Conservation (phyloP, 2,797 vertebrate genomes). For the Knipowitschia caucasica region DNA sequence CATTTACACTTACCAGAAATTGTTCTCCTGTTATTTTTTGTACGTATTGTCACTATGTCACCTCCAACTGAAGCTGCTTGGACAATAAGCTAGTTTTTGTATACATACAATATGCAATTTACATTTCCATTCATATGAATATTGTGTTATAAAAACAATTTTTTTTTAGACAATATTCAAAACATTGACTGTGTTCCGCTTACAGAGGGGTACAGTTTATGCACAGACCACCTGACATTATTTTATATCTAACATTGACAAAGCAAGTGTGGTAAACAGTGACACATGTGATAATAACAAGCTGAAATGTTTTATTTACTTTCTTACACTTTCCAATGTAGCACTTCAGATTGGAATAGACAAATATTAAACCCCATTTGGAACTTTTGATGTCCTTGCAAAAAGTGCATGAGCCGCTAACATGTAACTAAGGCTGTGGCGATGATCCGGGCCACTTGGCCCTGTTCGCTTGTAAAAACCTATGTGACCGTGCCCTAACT, state of each 20-base stretch:
- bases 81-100: conserved; percentile 4
- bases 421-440: no score
- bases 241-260: no score
- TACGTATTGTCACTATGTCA: conserved; percentile 45
- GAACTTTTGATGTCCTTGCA: background rate
- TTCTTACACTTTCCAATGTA: conserved; percentile 35
- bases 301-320: conserved; percentile 31
- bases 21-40: conserved; percentile 33
- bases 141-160: background rate
- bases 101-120: no score
- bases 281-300: no score
- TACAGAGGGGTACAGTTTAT: no score
- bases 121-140: no score
- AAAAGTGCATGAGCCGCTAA: no score
- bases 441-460: no score
- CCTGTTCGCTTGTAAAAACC: no score
- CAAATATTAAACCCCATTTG: conserved; percentile 30
- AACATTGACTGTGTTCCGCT: background rate
- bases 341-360: conserved; percentile 35
- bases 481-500: no score
- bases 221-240: no score
- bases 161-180: background rate
- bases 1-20: conserved; percentile 44
- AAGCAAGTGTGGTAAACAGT: background rate
- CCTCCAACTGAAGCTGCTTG: conserved; percentile 52